Evolutionary conservation across 2,888 invertebrate genomes (phyloP).

Genomic region (Melieria omissa): DNA sequence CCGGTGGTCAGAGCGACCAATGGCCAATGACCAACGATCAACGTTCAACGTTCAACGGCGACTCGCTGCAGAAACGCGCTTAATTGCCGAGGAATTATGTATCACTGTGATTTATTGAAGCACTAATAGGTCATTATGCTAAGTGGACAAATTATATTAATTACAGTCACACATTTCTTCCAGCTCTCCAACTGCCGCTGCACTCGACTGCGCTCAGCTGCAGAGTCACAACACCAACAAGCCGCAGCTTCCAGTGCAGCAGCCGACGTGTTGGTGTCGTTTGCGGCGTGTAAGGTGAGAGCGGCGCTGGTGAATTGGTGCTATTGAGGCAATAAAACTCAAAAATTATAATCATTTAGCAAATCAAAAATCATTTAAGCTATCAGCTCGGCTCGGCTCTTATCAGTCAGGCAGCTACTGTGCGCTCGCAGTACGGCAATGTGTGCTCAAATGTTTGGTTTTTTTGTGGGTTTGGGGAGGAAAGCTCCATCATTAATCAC

Average conservation of each 20-base stretch:
- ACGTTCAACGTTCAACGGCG: background rate
- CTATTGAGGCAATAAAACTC: slow-evolving; percentile 31
- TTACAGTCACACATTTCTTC: slow-evolving; percentile 20
- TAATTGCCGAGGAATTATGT: slow-evolving; percentile 25
- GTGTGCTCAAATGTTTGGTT: too few species aligned
- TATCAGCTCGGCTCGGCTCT: slow-evolving; percentile 19
- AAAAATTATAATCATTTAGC: slow-evolving; percentile 27
- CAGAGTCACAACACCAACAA: too few species aligned
- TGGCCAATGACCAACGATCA: slow-evolving; percentile 14
- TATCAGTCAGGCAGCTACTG: slow-evolving; percentile 16
- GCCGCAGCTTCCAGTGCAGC: too few species aligned
- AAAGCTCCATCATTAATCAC: slow-evolving; percentile 58
- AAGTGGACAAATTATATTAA: slow-evolving; percentile 37
- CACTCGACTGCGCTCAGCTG: too few species aligned
- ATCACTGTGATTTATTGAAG: slow-evolving; percentile 28
- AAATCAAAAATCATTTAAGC: slow-evolving; percentile 37
- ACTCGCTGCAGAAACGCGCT: slow-evolving; percentile 20
- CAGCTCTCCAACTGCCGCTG: too few species aligned
- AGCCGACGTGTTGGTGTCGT: too few species aligned
- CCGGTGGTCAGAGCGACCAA: slow-evolving; percentile 28
- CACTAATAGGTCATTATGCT: slow-evolving; percentile 28
- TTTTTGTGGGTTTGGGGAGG: too few species aligned
- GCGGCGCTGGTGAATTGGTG: too few species aligned
- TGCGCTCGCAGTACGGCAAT: background rate
- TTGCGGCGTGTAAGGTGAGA: too few species aligned